A percentile compares a stretch with the other conserved stretches of the same genome.
Evolutionary conservation across 2,888 invertebrate species (phyloP).

Genomic region (Cryptus viduatorius): DNA sequence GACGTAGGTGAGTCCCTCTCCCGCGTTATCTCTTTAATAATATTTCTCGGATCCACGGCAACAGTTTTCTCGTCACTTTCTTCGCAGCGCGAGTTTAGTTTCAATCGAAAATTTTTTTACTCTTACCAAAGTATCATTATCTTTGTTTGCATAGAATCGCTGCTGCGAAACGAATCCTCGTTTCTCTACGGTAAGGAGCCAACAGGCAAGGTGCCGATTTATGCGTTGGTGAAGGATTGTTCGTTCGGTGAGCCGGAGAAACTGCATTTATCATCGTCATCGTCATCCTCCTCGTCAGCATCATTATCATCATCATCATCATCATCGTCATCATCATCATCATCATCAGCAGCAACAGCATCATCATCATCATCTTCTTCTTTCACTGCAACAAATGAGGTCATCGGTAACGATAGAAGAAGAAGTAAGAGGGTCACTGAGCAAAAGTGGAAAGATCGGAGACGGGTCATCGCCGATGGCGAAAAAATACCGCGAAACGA

Average conservation of each 20-base stretch:
- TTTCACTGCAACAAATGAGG: slow-evolving; percentile 42
- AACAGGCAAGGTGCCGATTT: slow-evolving; percentile 86
- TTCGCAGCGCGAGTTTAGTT: background rate
- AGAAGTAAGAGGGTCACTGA: slow-evolving; percentile 53
- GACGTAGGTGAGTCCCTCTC: slow-evolving; percentile 76
- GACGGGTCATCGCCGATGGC: slow-evolving; percentile 16
- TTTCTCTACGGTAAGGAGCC: slow-evolving; percentile 88
- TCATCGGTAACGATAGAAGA: slow-evolving; percentile 28
- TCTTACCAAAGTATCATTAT: slow-evolving; percentile 11
- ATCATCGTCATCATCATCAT: slow-evolving; percentile 24
- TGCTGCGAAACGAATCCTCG: slow-evolving; percentile 85
- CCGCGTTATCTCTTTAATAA: slow-evolving; percentile 33
- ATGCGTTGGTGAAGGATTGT: slow-evolving; percentile 87
- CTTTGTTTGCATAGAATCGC: slow-evolving; percentile 79
- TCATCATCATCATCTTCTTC: slow-evolving; percentile 17
- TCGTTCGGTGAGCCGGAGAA: slow-evolving; percentile 30
- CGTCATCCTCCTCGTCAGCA: slow-evolving; percentile 28
- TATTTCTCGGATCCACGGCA: background rate
- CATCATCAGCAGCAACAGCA: slow-evolving; percentile 31
- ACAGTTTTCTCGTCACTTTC: background rate
- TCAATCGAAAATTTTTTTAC: background rate
- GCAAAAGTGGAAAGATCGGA: slow-evolving; percentile 27
- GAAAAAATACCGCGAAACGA: slow-evolving; percentile 40
- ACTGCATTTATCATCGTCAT: slow-evolving; percentile 33
- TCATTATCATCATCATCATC: slow-evolving; percentile 38